A percentile compares a stretch with the other conserved stretches of the same genome.
Evolutionary conservation across 2,888 invertebrate genomes (phyloP).

Genomic region (Graphium colonna): DNA sequence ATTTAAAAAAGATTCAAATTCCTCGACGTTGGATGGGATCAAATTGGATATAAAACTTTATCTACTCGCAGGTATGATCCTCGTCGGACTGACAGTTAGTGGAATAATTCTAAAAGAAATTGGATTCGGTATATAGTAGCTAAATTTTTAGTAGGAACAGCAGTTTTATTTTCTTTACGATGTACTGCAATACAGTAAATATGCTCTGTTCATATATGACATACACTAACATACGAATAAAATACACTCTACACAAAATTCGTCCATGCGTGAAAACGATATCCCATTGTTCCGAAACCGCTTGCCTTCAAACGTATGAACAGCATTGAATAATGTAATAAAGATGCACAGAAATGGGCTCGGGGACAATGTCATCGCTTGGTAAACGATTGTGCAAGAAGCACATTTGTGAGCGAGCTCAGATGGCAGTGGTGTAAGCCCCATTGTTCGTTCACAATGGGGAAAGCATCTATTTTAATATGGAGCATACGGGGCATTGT

Average conservation of each 20-base stretch:
- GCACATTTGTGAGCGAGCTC: conserved; percentile 14
- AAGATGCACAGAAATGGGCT: not conserved
- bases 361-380: conserved; percentile 36
- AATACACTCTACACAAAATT: not conserved
- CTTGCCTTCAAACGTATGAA: not conserved
- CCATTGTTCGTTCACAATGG: conserved; percentile 71
- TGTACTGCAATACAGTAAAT: no score
- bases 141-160: no score
- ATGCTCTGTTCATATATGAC: no score
- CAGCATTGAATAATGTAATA: not conserved
- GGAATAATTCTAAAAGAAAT: no score
- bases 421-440: conserved; percentile 55
- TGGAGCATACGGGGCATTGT: conserved; percentile 25
- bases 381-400: conserved; percentile 41
- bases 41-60: no score
- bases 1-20: no score
- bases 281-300: not conserved
- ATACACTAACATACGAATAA: no score
- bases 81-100: no score
- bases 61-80: no score
- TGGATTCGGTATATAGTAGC: no score
- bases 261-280: not conserved
- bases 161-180: no score
- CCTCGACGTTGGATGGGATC: no score
- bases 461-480: conserved; percentile 50